Conservation (phyloP, 2,797 vertebrate species). For the Cheirogaleus major region DNA sequence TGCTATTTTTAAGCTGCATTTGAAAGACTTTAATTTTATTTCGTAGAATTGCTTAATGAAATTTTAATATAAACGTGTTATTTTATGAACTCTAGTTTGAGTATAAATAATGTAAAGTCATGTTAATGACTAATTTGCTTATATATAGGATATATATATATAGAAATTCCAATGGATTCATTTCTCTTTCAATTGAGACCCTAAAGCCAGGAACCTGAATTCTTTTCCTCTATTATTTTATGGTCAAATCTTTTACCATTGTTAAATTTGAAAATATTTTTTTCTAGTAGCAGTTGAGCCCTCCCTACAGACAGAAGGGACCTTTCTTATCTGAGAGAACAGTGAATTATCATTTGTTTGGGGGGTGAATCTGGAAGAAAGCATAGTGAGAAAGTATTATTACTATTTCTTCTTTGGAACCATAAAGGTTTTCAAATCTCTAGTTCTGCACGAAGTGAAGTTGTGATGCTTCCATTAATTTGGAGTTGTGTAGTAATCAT, state of each 20-base stretch:
- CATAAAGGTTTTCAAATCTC: not conserved
- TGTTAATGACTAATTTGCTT: not conserved
- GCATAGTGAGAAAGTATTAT: not conserved
- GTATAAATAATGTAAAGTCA: not conserved
- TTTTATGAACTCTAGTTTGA: not conserved
- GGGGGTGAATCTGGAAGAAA: not conserved
- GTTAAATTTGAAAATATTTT: constrained; percentile 37
- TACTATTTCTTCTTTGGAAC: not conserved
- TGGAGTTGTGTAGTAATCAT: not conserved
- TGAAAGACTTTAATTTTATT: constrained; percentile 46
- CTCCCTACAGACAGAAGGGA: not conserved
- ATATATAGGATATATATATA: not conserved
- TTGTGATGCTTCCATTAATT: not conserved
- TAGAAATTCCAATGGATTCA: not conserved
- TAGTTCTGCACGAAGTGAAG: not conserved
- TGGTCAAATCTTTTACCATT: not conserved
- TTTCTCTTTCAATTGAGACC: not conserved
- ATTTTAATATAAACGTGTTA: constrained; percentile 16
- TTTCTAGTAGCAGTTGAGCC: not conserved
- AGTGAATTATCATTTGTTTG: not conserved
- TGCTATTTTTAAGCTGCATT: not conserved
- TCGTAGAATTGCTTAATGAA: constrained; percentile 34
- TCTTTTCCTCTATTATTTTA: not conserved
- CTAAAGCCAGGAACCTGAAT: not conserved
- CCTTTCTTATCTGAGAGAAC: not conserved